Conservation (phyloP, 1,140 invertebrate genomes). For the Heterodera schachtii region DNA sequence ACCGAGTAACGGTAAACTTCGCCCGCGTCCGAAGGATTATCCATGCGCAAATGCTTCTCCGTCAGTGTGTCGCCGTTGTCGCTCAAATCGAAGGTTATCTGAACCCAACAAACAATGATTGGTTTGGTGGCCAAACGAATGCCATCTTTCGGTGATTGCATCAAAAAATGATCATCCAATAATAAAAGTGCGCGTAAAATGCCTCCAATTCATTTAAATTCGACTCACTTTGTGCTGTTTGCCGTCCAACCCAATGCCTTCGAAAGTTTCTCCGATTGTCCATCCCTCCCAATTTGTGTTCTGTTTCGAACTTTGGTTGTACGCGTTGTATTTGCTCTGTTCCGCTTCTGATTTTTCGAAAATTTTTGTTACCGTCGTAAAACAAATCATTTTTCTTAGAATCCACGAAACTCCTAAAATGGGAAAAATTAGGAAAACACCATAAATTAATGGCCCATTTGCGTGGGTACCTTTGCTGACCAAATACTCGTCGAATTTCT, state of each 20-base stretch:
- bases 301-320: constrained; percentile 54
- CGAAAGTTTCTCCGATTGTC: constrained; percentile 42
- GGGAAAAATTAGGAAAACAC: constrained; percentile 14
- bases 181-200: not conserved
- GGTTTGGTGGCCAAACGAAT: too few relatives aligned
- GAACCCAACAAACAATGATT: constrained; percentile 15
- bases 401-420: constrained; percentile 58
- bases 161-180: too few relatives aligned
- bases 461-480: constrained; percentile 44
- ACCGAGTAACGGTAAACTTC: constrained; percentile 58
- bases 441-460: constrained; percentile 4
- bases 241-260: constrained; percentile 51
- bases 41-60: constrained; percentile 54
- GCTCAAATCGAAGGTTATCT: constrained; percentile 55
- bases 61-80: constrained; percentile 44
- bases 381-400: constrained; percentile 60
- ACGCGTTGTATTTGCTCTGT: constrained; percentile 48
- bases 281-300: constrained; percentile 49
- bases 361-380: constrained; percentile 58
- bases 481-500: constrained; percentile 64
- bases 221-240: constrained; percentile 47
- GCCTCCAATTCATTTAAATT: not conserved
- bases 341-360: constrained; percentile 39
- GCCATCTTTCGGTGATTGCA: too few relatives aligned
- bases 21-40: constrained; percentile 47